A percentile compares a stretch with the other conserved stretches of the same genome.
Conservation (phyloP, 2,797 vertebrate genomes). For the Thaleichthys pacificus region DNA sequence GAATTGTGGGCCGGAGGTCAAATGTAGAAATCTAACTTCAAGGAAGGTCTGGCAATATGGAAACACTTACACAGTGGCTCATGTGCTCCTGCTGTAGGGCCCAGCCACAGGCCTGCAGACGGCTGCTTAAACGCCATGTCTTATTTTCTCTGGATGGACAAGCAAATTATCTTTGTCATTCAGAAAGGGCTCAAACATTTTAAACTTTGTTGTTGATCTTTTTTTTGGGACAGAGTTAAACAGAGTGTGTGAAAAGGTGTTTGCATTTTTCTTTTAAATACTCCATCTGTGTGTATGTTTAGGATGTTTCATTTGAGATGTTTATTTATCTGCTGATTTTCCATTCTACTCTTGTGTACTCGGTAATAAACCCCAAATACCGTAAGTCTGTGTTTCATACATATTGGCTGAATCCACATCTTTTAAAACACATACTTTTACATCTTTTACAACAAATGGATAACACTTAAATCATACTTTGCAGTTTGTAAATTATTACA, state of each 20-base stretch:
- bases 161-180: conserved; percentile 45
- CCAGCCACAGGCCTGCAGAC: conserved; percentile 24
- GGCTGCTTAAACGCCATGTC: conserved; percentile 14
- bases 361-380: not conserved
- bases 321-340: not conserved
- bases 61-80: conserved; percentile 61
- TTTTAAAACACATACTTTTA: no score
- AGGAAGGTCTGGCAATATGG: conserved; percentile 54
- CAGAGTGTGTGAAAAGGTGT: not conserved
- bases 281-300: not conserved
- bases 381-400: no score
- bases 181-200: not conserved
- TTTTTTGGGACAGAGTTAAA: not conserved
- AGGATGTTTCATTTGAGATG: not conserved
- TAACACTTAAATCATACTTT: not conserved
- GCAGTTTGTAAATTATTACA: not conserved
- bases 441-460: not conserved
- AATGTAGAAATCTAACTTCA: conserved; percentile 47
- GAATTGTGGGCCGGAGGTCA: conserved; percentile 59
- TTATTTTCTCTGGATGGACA: conserved; percentile 31
- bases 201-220: not conserved
- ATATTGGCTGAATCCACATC: no score
- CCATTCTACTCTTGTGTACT: not conserved
- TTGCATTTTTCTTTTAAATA: not conserved
- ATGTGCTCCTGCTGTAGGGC: conserved; percentile 26